Percentiles rank a stretch among this genome's conserved stretches.
These are phyloP conservation scores for Pelvicachromis taeniatus DNA, from an alignment of 2,113 vertebrate species.

Conservation along the genomic window DNA sequence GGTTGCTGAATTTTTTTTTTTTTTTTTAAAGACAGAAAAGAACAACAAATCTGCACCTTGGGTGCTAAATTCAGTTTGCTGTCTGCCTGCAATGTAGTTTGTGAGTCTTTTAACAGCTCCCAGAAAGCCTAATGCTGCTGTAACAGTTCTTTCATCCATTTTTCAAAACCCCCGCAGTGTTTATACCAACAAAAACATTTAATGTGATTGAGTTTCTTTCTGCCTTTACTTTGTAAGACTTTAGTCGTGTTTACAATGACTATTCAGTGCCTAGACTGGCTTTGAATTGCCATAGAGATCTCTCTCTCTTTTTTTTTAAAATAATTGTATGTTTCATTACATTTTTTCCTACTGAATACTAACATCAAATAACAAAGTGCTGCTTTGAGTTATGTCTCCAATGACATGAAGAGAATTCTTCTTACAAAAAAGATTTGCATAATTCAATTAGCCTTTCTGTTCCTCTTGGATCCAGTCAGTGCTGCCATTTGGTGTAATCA, in stretches of 20 bases:
- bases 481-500: conserved; percentile 47
- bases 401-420: not conserved
- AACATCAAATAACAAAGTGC: not conserved
- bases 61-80: conserved; percentile 1
- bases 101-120: not conserved
- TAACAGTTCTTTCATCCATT: not conserved
- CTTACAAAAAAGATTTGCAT: conserved; percentile 9
- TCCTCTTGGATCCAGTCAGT: not conserved
- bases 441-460: conserved; percentile 29
- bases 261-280: not conserved
- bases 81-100: conserved; percentile 4
- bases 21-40: not conserved
- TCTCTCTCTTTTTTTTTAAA: too few species aligned
- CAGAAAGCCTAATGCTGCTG: not conserved
- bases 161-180: not conserved
- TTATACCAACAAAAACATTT: not conserved
- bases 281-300: not conserved
- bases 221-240: not conserved
- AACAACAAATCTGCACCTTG: not conserved
- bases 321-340: not conserved
- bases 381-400: not conserved
- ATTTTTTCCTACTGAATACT: not conserved
- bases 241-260: not conserved
- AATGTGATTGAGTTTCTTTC: not conserved
- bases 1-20: not conserved